phyloP scores from a whole-genome alignment of 2,888 invertebrate genomes.

The Aspidiotus destructor region DNA sequence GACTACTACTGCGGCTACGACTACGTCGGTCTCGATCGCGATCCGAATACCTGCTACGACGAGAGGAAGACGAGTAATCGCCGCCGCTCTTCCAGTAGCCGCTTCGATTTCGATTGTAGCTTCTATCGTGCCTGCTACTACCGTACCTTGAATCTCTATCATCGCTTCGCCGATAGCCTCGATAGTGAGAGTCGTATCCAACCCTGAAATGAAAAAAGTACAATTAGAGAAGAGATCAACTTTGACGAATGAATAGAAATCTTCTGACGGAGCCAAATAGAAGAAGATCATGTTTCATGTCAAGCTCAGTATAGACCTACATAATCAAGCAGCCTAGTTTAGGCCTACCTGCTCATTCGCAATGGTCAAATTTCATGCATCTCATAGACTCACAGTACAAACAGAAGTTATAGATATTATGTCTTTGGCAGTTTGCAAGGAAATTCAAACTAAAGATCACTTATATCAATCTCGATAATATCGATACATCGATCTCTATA shows the following conservation, averaged over 20 bases:
- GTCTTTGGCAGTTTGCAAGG: no score
- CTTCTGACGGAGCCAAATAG: background rate
- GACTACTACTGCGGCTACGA: conserved; percentile 7
- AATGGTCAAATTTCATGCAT: no score
- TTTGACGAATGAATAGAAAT: background rate
- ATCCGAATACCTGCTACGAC: conserved; percentile 19
- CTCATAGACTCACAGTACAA: no score
- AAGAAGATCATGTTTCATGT: no score
- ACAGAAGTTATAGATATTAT: no score
- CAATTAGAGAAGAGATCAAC: background rate
- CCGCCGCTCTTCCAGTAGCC: conserved; percentile 23
- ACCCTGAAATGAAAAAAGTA: background rate
- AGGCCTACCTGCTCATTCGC: no score
- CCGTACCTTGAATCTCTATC: conserved; percentile 1
- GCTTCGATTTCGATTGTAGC: conserved; percentile 6
- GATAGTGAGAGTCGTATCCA: conserved; percentile 19
- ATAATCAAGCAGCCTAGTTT: no score
- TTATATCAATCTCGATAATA: no score
- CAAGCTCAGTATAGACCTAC: no score
- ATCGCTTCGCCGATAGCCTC: conserved; percentile 17
- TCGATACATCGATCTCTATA: no score
- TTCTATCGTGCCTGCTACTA: background rate
- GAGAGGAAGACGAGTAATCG: conserved; percentile 6
- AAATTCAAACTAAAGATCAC: no score
- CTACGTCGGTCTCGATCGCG: background rate